Conservation (phyloP, 2,113 vertebrate genomes). For the Caloenas nicobarica region DNA sequence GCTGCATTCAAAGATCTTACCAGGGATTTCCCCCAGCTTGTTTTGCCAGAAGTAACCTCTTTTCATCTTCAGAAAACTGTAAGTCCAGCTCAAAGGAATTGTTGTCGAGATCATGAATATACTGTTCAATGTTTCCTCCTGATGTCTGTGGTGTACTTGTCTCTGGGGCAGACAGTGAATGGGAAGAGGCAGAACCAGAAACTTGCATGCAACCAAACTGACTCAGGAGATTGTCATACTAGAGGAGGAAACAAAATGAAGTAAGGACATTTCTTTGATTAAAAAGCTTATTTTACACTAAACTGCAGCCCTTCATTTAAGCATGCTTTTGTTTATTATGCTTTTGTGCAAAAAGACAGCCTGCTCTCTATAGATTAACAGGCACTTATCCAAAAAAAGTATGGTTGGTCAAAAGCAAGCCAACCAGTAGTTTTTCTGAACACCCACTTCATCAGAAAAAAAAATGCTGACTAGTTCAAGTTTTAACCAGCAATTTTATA, state of each 20-base stretch:
- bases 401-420: not conserved
- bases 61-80: conserved; percentile 95
- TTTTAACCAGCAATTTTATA: not conserved
- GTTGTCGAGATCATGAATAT: conserved; percentile 96
- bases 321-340: not conserved
- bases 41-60: conserved; percentile 92
- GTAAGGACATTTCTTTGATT: not conserved
- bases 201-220: conserved; percentile 99
- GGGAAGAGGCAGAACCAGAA: conserved; percentile 86
- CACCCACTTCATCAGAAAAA: not conserved
- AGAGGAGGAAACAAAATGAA: conserved; percentile 19
- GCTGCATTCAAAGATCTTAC: conserved; percentile 71
- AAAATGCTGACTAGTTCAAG: not conserved
- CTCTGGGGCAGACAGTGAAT: conserved; percentile 82
- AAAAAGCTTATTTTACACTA: not conserved
- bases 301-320: not conserved
- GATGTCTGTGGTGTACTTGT: conserved; percentile 78
- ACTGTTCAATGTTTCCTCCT: conserved; percentile 97
- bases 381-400: not conserved
- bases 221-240: conserved; percentile 99
- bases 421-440: not conserved
- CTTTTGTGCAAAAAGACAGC: not conserved
- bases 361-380: not conserved
- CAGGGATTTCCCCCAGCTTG: conserved; percentile 94
- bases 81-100: conserved; percentile 98